phyloP scores from a whole-genome alignment of 2,113 vertebrate genomes.

The Pachyramphus minor region DNA sequence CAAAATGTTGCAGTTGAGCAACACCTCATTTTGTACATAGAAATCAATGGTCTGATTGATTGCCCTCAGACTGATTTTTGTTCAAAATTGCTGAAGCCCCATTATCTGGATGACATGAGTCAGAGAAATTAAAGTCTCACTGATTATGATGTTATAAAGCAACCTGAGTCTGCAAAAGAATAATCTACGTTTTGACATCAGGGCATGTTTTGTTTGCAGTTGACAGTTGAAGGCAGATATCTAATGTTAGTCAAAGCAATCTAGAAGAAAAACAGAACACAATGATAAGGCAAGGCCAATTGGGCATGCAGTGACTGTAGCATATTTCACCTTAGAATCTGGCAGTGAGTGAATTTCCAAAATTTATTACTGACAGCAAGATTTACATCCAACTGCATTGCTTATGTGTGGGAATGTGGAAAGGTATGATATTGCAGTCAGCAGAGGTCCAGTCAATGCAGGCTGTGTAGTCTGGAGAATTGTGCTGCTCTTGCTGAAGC shows the following conservation, averaged over 20 bases:
- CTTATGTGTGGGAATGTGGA: neutral
- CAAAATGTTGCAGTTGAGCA: neutral
- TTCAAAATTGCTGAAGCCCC: neutral
- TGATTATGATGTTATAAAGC: neutral
- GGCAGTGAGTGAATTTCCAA: neutral
- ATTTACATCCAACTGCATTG: neutral
- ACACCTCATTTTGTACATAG: neutral
- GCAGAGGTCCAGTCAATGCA: neutral
- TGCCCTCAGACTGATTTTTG: neutral
- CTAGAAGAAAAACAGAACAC: neutral
- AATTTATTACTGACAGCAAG: neutral
- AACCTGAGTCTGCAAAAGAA: neutral
- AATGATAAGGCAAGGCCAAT: neutral
- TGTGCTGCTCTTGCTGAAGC: neutral
- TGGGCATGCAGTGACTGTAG: neutral
- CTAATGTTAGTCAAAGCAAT: neutral
- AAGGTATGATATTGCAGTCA: neutral
- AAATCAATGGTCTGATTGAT: conserved; percentile 15
- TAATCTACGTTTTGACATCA: neutral
- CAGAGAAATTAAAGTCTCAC: neutral
- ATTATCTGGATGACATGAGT: neutral
- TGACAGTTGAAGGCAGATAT: neutral
- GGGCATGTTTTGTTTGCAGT: neutral
- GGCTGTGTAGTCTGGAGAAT: neutral
- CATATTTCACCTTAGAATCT: neutral